A percentile compares a stretch with the other conserved stretches of the same genome.
Conservation (phyloP, 1,140 invertebrate species). For the Drusus annulatus region DNA sequence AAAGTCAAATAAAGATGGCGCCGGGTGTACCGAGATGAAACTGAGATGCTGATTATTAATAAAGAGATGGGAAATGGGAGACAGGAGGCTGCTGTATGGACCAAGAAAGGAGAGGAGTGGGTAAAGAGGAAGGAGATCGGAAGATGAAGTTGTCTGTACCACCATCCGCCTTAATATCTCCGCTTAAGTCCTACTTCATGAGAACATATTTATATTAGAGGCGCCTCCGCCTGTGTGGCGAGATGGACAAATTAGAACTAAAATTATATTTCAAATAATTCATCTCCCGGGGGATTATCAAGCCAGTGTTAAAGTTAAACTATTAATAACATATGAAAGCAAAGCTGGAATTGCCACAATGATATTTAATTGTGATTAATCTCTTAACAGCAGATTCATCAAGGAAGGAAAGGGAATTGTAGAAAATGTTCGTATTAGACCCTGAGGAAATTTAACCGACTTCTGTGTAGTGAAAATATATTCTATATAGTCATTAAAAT, state of each 20-base stretch:
- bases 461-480: no score
- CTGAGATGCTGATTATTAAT: slow-evolving; percentile 9
- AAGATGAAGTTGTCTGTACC: background rate
- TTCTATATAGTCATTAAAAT: no score
- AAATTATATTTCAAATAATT: slow-evolving; percentile 3
- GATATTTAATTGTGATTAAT: no score
- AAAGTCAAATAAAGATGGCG: background rate
- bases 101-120: background rate
- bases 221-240: background rate
- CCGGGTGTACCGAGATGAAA: background rate
- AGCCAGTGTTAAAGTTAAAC: no score
- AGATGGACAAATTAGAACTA: background rate
- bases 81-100: background rate
- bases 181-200: background rate
- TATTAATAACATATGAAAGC: no score
- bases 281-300: background rate
- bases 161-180: background rate
- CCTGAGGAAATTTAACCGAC: no score
- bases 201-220: background rate
- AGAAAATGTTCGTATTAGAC: no score
- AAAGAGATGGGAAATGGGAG: slow-evolving; percentile 25
- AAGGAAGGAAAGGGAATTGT: no score
- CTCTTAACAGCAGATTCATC: no score
- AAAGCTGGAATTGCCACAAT: no score
- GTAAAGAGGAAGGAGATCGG: background rate